Evolutionary conservation across 2,797 vertebrate genomes (phyloP), one percentile per base, ranked within the genome.

Genomic region (Neopelma chrysocephalum): DNA sequence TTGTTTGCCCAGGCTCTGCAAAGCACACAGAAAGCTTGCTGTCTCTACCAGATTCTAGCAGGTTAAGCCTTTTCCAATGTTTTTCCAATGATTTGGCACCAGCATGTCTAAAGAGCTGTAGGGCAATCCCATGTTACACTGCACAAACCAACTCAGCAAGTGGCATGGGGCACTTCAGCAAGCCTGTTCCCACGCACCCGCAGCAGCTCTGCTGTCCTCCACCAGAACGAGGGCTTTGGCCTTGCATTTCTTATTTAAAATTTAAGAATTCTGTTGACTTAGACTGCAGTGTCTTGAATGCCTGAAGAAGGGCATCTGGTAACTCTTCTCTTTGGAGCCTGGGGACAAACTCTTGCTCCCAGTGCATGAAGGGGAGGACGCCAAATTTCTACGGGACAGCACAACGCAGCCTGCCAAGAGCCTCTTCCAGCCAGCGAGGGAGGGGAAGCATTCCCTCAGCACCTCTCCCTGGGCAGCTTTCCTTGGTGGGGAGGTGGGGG

Each of bases 281-380:
- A 50, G 45, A n/a, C 17, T 42, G n/a, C 11, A 9, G 17, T 4
- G 17, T 29, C 45, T 57, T 3, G 13, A 40, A 38, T 0, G 2
- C 51, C 64, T 68, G 32, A 40, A 60, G 76, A 47, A 54, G 22
- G 25, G 14, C 48, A 73, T 56, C 75, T 34, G 48, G 17, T 56
- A 77, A 40, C 36, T 70, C 34, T 38, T 40, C 61, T 32, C 51
- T 42, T 50, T 1, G 1, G 51, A 78, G 36, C 34, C 12, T 23
- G 22, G 27, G 71, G 66, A 79, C 6, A 5, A 90, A 40, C 12
- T 62, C 56, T 60, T 9, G 53, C 53, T 42, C 50, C 47, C 51
- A n/a, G 38, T 0, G 0, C 2, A 34, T 10, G 15, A 64, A 0
- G 0, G 10, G 58, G 18, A 48, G 11, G 58, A 85, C 3, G 2